These are phyloP conservation scores for Spea hammondii DNA, from an alignment of 2,797 vertebrate species.

Conservation along the genomic window DNA sequence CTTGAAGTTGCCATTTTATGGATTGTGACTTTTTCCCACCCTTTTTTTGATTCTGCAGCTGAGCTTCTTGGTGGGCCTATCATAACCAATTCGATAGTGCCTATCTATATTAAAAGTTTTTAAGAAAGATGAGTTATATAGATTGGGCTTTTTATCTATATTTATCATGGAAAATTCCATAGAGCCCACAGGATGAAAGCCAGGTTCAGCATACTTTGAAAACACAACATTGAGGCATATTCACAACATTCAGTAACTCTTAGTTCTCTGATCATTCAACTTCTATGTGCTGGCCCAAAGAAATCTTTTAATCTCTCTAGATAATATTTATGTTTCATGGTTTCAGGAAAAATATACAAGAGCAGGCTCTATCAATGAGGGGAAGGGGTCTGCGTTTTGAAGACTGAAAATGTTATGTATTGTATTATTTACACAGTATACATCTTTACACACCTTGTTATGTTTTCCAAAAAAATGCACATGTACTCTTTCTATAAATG, in stretches of 20 bases:
- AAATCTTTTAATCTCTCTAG: background rate
- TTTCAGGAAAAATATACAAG: background rate
- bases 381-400: background rate
- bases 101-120: too few relatives aligned
- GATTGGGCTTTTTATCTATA: background rate
- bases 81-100: too few relatives aligned
- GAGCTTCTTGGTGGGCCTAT: too few relatives aligned
- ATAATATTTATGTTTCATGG: background rate
- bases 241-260: background rate
- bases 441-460: background rate
- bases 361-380: background rate
- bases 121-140: too few relatives aligned
- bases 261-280: background rate
- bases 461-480: background rate
- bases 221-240: background rate
- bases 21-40: too few relatives aligned
- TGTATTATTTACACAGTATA: background rate
- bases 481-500: too few relatives aligned
- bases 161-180: background rate
- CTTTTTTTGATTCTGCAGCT: too few relatives aligned
- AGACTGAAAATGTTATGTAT: background rate
- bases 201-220: background rate
- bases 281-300: background rate
- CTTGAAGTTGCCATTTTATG: too few relatives aligned
- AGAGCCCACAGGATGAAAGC: background rate